Base-by-base conservation (phyloP, 2,113 vertebrate genomes). In the Motacilla tschutschensis region DNA sequence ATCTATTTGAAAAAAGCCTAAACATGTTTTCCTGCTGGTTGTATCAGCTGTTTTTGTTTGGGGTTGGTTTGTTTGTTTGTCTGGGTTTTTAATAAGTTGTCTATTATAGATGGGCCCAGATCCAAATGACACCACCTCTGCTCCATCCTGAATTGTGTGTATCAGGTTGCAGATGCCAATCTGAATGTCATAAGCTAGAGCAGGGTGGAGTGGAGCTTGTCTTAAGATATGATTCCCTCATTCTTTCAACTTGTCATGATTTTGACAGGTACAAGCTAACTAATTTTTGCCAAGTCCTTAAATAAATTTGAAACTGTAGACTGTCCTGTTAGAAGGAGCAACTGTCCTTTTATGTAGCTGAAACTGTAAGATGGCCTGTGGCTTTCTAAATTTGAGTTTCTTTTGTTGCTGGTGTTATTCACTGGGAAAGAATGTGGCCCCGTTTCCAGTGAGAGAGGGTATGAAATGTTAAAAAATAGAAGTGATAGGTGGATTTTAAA, bases 321-420 rank as follows among this genome's bases (percentile, higher is more conserved):
- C 33, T 53, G 31, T 33, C 40, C 53, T 70, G 29, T 78, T 78
- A 28, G 17, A 72, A 87, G 19, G 63, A 75, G 4, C 24, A 40
- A 72, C 35, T 89, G 33, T 80, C 14, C 2, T 36, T 74, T 83
- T 63, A 57, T 41, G 62, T 64, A 3, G 19, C 54, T 85, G 86
- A 70, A 91, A 63, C 31, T 20, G 6, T 63, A 51, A 83, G 58
- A 48, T 59, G 74, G 44, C 62, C 40, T 67, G 22, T 2, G 4
- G 48, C 58, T 87, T 89, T 81, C 88, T 91, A 89, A 91, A 79
- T 89, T 64, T 74, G 44, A 87, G 62, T 75, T 92, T 72, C 79
- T 83, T 95, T 91, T 91, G 88, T 88, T 87, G 66, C 47, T 80
- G 46, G 13, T 83, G 38, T 93, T 91, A 91, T 78, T 89, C 88